Evolutionary conservation across 1,140 invertebrate species (phyloP), one percentile per base, ranked within the genome.

Genomic region (Drosophila pallidifrons): DNA sequence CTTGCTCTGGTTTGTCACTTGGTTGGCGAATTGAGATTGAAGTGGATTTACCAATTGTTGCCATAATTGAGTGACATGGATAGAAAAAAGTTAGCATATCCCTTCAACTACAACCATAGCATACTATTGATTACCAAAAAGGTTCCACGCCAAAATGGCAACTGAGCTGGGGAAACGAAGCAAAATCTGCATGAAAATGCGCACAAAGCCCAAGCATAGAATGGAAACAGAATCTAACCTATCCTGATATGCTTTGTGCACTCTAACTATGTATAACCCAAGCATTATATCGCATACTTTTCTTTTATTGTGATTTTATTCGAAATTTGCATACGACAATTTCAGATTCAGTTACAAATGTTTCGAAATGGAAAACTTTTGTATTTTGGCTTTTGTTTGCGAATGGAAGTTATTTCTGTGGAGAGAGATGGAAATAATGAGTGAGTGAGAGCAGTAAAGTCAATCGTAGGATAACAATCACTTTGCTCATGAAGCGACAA

Each of bases 41-140:
- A 89, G 81, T 82, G 77, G 83, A 88, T 75, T 89, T 83, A 73
- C 73, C 85, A 88, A 88, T 88, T 89, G 83, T 88, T 88, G 83
- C 83, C 83, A 88, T 83, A 88, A 88, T 88, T 88, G 83, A 88
- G 83, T 88, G 85, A 88, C 83, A 89, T 88, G 85, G 77, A 87
- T 88, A 78, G 77, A 71, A 67, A 61, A 63, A 58, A 55, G 57
- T 41, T 43, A 46, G 49, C 59, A 52, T 38, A 35, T 35, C 35
- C 35, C 35, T 38, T 32, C 32, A 32, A 32, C 5, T 8, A 32
- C 32, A 8, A 7, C 35, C 35, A 38, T 6, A 35, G 15, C 46
- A 20, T 30, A 52, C 71, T 89, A 90, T 89, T 90, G 86, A 89
- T 90, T 89, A 75, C 86, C 90, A 69, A 90, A 88, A 90, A 90